Conservation (phyloP, 2,113 vertebrate species). For the Canis aureus region DNA sequence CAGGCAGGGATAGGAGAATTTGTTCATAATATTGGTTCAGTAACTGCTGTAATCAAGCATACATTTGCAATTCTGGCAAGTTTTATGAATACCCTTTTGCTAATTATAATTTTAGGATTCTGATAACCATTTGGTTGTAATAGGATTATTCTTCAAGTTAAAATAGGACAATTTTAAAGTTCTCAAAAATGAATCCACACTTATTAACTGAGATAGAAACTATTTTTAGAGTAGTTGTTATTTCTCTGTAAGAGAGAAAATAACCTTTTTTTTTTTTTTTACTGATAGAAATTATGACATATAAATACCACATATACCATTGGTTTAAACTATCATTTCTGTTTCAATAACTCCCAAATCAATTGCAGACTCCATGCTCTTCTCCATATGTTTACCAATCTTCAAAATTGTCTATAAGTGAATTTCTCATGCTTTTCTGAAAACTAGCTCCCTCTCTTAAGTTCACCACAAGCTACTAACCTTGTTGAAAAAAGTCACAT, state of each 20-base stretch:
- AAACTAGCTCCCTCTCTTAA: neutral
- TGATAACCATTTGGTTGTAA: neutral
- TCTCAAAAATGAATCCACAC: neutral
- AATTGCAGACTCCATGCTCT: neutral
- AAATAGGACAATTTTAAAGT: neutral
- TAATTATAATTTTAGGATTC: conserved; percentile 18
- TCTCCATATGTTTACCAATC: neutral
- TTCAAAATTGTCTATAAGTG: neutral
- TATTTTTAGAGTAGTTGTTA: conserved; percentile 28
- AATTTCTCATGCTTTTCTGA: neutral
- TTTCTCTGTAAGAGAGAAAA: conserved; percentile 17
- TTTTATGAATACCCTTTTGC: neutral
- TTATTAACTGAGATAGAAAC: conserved; percentile 12
- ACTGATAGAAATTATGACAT: neutral
- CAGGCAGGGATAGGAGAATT: neutral
- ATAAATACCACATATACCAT: neutral
- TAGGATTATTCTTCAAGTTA: conserved; percentile 9
- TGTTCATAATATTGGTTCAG: neutral
- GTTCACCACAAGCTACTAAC: neutral
- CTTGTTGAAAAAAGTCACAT: conserved; percentile 12
- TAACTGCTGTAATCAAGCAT: neutral
- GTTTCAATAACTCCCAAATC: neutral
- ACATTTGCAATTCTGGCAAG: neutral
- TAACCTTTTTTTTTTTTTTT: neutral
- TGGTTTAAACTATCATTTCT: conserved; percentile 32